Evolutionary conservation across 1,140 invertebrate genomes (phyloP), one percentile per base, ranked within the genome.

Genomic region (Asbolus verrucosus): DNA sequence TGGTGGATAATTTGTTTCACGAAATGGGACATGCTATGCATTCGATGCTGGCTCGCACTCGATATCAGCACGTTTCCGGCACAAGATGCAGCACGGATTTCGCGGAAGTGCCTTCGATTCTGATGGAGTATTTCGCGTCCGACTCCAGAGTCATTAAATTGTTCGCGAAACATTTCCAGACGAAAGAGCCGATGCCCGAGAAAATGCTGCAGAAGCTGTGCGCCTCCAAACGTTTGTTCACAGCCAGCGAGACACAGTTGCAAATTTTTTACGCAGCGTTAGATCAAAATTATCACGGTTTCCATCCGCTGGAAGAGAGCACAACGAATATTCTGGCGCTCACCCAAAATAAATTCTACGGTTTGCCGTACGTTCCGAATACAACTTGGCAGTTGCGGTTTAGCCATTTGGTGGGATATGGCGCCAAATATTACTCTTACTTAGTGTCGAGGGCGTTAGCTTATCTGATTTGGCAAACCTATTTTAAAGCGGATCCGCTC

Each of bases 11-110:
- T 84, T 83, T 99, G 19, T 99, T 99, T 83, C 98, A 99, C 80
- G 98, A 99, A 86, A 94, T 98, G 92, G 98, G 98, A 0, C 98
- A 99, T 85, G 98, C 98, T 3, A 92, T 99, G 86, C 98, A 99
- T 83, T 99, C 97, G 2, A 99, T 99, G 96, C 81, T 99, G 59
- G 98, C 93, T 4, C 87, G 95, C 73, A 98, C 97, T 0, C 87
- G 89, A 66, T 97, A 98, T 84, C 98, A 99, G 83, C 97, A 99
- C 83, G 94, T 98, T 11, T 95, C 96, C 16, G 97, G 97, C 68
- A 99, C 98, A 0, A 85, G 98, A 69, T 99, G 97, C 81, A 91
- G 92, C 30, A 98, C 97, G 3, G 98, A 99, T 85, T 94, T 99
- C 81, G 98, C 98, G 2, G 98, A 99, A 87, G 94, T 99, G 21